Base-by-base conservation (phyloP, 64 coral and sea anemone genomes). In the Montipora foliosa region DNA sequence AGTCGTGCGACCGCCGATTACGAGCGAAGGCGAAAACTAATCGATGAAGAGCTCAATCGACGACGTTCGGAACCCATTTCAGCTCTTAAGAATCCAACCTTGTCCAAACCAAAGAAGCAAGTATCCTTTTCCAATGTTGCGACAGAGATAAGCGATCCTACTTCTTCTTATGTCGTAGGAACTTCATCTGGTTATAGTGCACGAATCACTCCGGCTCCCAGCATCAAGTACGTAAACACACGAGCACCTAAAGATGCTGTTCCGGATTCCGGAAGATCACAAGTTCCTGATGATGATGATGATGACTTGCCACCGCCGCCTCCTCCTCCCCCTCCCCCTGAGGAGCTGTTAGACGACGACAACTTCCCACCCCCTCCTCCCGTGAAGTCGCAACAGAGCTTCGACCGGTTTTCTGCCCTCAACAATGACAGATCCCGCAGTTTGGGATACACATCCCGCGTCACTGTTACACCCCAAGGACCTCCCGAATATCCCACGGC, bases 101-200 rank as follows among this genome's bases (percentile, higher is more conserved):
- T 80, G 19, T 59, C 58, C 17, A 94, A 94, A 84, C 90, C 93
- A 20, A 98, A 98, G 82, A 98, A 98, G 46, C 96, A 98, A 87
- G 96, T 98, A 0, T 98, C 96, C 6, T 98, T 98, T 64, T 94
- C 92, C n/a, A 94, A 79, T 50, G 79, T 98, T 37, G 89, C 93
- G 1, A 98, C 96, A 2, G 96, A 98, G 67, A 95, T 98, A 57
- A 77, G 76, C 4, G 96, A 98, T 17, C 93, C 96, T 29, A 68
- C 49, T 12, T 91, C 96, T 0, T 83, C 93, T 1, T 98, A 98
- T 5, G 93, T 98, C 2, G 96, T 98, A 0, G 96, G 89, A 8
- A 80, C 93, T 19, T 44, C 92, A 0, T 83, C 92, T 1, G 96
- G 96, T 19, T 94, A 94, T 47, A 89, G 93, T 13, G 96, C 96